These are phyloP conservation scores for Sinopyrophorus schimmeli DNA, from an alignment of 2,888 invertebrate genomes.

Conservation along the genomic window DNA sequence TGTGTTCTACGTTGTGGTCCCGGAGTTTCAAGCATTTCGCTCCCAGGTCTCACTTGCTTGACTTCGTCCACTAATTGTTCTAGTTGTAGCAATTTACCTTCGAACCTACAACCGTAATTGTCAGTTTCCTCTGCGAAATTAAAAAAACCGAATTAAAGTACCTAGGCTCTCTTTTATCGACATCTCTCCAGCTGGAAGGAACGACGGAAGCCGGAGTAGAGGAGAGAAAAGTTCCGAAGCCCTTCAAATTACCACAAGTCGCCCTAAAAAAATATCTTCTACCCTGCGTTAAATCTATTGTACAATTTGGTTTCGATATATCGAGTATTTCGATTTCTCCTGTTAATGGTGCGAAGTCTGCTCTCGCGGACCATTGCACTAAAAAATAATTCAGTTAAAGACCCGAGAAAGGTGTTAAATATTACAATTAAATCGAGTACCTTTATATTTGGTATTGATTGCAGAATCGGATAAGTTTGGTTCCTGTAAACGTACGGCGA, in stretches of 20 bases:
- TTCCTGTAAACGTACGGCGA: constrained; percentile 68
- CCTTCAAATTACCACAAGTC: constrained; percentile 90
- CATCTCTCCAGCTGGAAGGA: constrained; percentile 93
- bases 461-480: constrained; percentile 73
- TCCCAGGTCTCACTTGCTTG: constrained; percentile 60
- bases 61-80: constrained; percentile 76
- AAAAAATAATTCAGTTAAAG: constrained; percentile 40
- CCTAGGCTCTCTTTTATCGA: constrained; percentile 69
- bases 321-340: constrained; percentile 79
- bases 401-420: background rate
- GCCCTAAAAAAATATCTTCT: constrained; percentile 88
- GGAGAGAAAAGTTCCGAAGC: constrained; percentile 77
- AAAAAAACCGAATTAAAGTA: too few species aligned
- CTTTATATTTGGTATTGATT: constrained; percentile 89
- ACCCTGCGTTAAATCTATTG: constrained; percentile 79
- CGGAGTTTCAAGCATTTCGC: constrained; percentile 69
- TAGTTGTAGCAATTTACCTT: constrained; percentile 71
- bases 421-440: constrained; percentile 56
- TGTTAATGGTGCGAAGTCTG: constrained; percentile 80
- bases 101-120: constrained; percentile 56
- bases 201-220: constrained; percentile 84
- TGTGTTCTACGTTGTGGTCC: constrained; percentile 70
- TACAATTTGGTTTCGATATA: constrained; percentile 64
- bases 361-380: constrained; percentile 94
- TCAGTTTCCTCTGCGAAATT: too few species aligned